Conservation (phyloP, 2,888 invertebrate genomes). For the Choreutis nemorana region DNA sequence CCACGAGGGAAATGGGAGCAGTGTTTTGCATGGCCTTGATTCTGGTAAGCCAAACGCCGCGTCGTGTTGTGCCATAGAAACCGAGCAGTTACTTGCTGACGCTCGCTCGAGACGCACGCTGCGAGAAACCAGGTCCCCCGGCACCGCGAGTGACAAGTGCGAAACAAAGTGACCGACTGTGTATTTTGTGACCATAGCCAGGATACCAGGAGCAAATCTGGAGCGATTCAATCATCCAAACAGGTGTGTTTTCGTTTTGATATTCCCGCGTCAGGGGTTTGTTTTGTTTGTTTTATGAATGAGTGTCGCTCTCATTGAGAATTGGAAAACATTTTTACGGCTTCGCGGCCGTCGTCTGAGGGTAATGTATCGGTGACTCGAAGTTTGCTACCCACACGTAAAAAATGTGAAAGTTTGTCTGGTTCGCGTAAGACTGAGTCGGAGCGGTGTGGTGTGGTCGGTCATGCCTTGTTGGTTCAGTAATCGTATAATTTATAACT, state of each 20-base stretch:
- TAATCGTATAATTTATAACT: slow-evolving; percentile 13
- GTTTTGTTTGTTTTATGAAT: slow-evolving; percentile 28
- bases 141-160: slow-evolving; percentile 30
- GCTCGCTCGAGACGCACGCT: slow-evolving; percentile 18
- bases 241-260: slow-evolving; percentile 30
- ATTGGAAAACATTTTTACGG: slow-evolving; percentile 16
- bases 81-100: slow-evolving; percentile 30
- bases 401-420: slow-evolving; percentile 41
- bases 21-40: slow-evolving; percentile 60
- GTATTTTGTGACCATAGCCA: slow-evolving; percentile 24
- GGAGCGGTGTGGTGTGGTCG: slow-evolving; percentile 19
- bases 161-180: slow-evolving; percentile 3
- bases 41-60: slow-evolving; percentile 23
- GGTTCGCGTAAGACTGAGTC: slow-evolving; percentile 16
- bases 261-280: slow-evolving; percentile 10
- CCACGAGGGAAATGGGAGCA: slow-evolving; percentile 59
- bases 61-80: slow-evolving; percentile 14
- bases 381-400: slow-evolving; percentile 14
- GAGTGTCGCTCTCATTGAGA: slow-evolving; percentile 11
- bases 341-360: slow-evolving; percentile 12
- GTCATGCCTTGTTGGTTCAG: slow-evolving; percentile 26
- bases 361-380: slow-evolving; percentile 5
- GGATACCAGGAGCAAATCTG: slow-evolving; percentile 45
- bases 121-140: slow-evolving; percentile 19
- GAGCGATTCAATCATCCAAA: slow-evolving; percentile 34